Percentiles rank a stretch among this genome's conserved stretches.
These are phyloP conservation scores for Lingula anatina DNA, from an alignment of 2,888 invertebrate genomes.

Conservation along the genomic window DNA sequence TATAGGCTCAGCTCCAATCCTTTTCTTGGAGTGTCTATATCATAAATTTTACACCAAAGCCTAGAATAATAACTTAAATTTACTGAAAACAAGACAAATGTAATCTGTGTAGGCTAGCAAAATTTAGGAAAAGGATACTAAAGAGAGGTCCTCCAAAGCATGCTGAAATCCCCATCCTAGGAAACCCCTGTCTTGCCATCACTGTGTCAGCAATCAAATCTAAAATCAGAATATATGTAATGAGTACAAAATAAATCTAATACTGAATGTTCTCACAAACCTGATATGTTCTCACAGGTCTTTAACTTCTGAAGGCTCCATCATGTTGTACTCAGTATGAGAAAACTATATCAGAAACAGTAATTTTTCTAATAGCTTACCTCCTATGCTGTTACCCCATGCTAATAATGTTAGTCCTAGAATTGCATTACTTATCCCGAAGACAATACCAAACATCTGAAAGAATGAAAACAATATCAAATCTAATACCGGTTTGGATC, in stretches of 20 bases:
- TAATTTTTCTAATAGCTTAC: too few relatives aligned
- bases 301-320: too few relatives aligned
- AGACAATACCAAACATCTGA: conserved; percentile 59
- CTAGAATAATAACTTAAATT: too few relatives aligned
- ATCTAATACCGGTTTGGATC: too few relatives aligned
- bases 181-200: conserved; percentile 62
- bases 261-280: conserved; percentile 1
- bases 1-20: neutral
- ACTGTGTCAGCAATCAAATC: conserved; percentile 62
- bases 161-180: conserved; percentile 64
- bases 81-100: too few relatives aligned
- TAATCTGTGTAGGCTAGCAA: too few relatives aligned
- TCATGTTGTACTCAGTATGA: too few relatives aligned
- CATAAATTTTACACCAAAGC: too few relatives aligned
- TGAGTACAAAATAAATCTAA: neutral
- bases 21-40: too few relatives aligned
- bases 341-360: too few relatives aligned
- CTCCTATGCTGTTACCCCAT: conserved; percentile 64
- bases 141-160: conserved; percentile 68
- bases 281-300: too few relatives aligned
- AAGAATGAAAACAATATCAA: conserved; percentile 2
- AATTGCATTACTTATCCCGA: conserved; percentile 59
- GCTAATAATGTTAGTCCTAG: conserved; percentile 63
- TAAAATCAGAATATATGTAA: conserved; percentile 30
- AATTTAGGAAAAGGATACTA: conserved; percentile 59